phyloP scores from a whole-genome alignment of 1,140 invertebrate genomes.

The Planococcus citri region DNA sequence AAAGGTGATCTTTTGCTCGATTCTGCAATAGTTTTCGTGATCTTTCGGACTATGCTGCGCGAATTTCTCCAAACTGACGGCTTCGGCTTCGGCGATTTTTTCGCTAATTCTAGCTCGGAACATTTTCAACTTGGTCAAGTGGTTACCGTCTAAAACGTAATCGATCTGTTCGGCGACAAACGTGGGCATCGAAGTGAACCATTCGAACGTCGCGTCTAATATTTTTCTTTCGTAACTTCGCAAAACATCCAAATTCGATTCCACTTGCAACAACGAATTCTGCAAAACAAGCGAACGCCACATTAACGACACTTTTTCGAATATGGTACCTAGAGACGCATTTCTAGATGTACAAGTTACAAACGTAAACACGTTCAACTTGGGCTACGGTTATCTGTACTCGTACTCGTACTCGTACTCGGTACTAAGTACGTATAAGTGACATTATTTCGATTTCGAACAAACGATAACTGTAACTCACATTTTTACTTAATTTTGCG shows the following conservation, averaged over 20 bases:
- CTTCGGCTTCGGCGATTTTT: not conserved
- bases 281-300: not conserved
- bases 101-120: not conserved
- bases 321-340: too few species aligned
- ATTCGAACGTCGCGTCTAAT: not conserved
- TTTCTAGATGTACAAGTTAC: not conserved
- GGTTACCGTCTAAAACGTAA: not conserved
- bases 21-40: not conserved
- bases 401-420: too few species aligned
- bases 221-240: constrained; percentile 1
- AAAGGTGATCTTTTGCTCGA: not conserved
- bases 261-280: not conserved
- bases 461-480: too few species aligned
- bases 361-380: not conserved
- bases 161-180: not conserved
- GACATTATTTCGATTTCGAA: too few species aligned
- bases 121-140: constrained; percentile 5
- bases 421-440: too few species aligned
- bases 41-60: not conserved
- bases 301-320: not conserved
- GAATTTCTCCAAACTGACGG: not conserved
- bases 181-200: not conserved
- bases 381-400: not conserved
- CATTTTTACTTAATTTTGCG: not conserved
- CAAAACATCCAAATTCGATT: not conserved